Conservation (phyloP, 53 echinoderm and acorn worm species). For the Echinometra lucunter region DNA sequence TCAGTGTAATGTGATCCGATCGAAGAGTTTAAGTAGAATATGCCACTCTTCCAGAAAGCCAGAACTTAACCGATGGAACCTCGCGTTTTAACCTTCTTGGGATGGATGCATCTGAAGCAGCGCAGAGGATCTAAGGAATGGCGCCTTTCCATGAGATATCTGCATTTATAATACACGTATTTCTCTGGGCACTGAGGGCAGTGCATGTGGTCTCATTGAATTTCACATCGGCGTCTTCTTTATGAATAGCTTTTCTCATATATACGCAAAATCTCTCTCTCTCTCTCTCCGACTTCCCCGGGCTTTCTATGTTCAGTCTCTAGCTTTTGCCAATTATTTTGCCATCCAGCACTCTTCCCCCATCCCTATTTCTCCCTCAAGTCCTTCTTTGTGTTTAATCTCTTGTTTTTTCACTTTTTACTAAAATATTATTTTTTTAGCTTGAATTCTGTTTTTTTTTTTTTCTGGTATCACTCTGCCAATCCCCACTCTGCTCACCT, state of each 20-base stretch:
- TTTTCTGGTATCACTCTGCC: too few relatives aligned
- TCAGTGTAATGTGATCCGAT: neutral
- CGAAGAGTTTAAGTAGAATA: constrained; percentile 35
- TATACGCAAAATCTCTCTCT: too few relatives aligned
- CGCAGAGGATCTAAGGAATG: neutral
- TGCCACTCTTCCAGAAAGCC: neutral
- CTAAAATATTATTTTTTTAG: too few relatives aligned
- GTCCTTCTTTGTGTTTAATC: too few relatives aligned
- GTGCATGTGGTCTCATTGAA: neutral
- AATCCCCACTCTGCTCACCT: too few relatives aligned
- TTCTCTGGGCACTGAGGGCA: neutral
- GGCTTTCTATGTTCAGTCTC: too few relatives aligned
- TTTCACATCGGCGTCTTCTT: neutral
- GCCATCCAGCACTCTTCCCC: too few relatives aligned
- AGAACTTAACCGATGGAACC: neutral
- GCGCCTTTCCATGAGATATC: neutral
- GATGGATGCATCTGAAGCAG: neutral
- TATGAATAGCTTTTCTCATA: neutral
- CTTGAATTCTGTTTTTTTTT: too few relatives aligned
- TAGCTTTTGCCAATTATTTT: too few relatives aligned
- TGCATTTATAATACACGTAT: neutral
- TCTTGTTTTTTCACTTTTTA: too few relatives aligned
- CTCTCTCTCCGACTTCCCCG: too few relatives aligned
- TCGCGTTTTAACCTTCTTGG: neutral
- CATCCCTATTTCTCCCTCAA: too few relatives aligned